These are phyloP conservation scores for Hafferia zeledoni DNA, from an alignment of 2,797 vertebrate genomes.

Conservation along the genomic window DNA sequence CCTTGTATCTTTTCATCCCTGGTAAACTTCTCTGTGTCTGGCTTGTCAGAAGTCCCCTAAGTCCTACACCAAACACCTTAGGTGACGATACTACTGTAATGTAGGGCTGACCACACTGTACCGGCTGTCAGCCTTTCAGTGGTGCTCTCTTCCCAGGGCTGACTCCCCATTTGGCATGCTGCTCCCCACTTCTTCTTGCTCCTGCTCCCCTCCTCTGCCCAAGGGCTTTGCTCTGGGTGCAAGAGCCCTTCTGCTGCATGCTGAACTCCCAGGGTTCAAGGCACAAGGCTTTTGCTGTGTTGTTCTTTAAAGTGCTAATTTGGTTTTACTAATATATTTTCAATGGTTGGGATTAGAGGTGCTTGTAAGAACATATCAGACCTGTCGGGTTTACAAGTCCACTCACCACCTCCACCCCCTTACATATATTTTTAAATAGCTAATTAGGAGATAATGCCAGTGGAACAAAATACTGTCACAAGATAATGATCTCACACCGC, in stretches of 20 bases:
- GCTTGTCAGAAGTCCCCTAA: not conserved
- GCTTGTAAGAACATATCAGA: slow-evolving; percentile 40
- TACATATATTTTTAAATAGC: slow-evolving; percentile 58
- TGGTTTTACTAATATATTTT: slow-evolving; percentile 9
- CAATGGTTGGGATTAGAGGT: slow-evolving; percentile 30
- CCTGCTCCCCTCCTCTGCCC: not conserved
- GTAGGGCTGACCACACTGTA: not conserved
- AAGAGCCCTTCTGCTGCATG: not conserved
- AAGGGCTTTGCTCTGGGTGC: not conserved
- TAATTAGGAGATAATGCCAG: slow-evolving; percentile 55
- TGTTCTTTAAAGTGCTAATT: slow-evolving; percentile 25
- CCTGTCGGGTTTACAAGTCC: slow-evolving; percentile 42
- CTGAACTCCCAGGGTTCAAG: not conserved
- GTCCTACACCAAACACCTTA: not conserved
- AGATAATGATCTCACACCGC: slow-evolving; percentile 31
- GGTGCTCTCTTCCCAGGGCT: not conserved
- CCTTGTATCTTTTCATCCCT: not conserved
- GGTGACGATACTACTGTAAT: not conserved
- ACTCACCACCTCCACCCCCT: not conserved
- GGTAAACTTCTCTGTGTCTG: not conserved
- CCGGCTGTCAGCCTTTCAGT: not conserved
- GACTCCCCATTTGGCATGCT: not conserved
- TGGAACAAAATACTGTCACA: slow-evolving; percentile 28
- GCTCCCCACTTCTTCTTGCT: not conserved
- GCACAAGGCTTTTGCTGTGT: not conserved